Conservation (phyloP, 2,888 invertebrate species). For the Andrena fulva region DNA sequence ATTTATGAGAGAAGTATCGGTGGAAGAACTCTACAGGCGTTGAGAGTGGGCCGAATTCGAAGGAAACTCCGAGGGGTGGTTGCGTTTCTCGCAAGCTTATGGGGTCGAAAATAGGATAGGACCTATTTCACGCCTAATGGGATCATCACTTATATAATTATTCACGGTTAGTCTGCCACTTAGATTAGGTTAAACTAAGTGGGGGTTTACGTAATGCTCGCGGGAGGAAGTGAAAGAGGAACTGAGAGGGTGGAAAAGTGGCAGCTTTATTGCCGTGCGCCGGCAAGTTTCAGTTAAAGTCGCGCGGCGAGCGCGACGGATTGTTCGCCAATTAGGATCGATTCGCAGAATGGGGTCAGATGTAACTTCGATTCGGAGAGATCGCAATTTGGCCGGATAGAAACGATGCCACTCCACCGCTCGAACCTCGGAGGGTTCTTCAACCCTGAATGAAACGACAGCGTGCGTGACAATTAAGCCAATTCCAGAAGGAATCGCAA, state of each 20-base stretch:
- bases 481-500: neutral
- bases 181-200: conserved; percentile 73
- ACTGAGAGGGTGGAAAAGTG: conserved; percentile 47
- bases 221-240: conserved; percentile 67
- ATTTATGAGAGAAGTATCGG: neutral
- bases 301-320: conserved; percentile 23
- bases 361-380: conserved; percentile 42
- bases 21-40: neutral
- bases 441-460: neutral
- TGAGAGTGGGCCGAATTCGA: neutral
- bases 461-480: neutral
- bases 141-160: conserved; percentile 77
- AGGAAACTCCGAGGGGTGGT: neutral
- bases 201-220: conserved; percentile 61
- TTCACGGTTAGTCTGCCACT: conserved; percentile 77
- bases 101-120: conserved; percentile 59
- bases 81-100: conserved; percentile 2
- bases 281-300: conserved; percentile 47
- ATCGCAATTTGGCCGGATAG: conserved; percentile 39
- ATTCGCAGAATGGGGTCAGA: conserved; percentile 41
- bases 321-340: conserved; percentile 55
- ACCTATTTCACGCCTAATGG: conserved; percentile 67
- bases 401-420: conserved; percentile 5
- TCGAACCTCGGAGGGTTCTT: neutral
- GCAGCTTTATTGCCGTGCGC: conserved; percentile 41